Percentiles rank a stretch among this genome's conserved stretches.
phyloP scores from a whole-genome alignment of 2,888 invertebrate genomes.

The Lymantria dispar region DNA sequence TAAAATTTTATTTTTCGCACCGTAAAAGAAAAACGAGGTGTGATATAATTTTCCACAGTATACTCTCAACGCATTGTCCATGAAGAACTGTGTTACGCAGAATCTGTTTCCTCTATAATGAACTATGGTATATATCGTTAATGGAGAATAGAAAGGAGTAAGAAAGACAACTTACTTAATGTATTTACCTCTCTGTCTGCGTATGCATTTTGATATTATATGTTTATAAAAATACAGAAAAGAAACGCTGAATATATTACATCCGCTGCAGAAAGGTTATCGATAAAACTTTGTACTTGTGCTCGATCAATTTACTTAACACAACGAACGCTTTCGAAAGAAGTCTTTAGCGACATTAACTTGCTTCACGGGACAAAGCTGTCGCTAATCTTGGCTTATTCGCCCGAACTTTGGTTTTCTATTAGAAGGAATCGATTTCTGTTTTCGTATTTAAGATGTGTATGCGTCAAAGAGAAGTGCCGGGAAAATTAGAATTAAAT shows the following conservation, averaged over 20 bases:
- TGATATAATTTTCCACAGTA: no score
- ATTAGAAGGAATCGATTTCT: conserved; percentile 39
- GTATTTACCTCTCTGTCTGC: no score
- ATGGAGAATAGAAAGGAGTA: no score
- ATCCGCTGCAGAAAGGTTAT: background rate
- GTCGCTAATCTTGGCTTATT: conserved; percentile 45
- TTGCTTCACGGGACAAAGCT: conserved; percentile 43
- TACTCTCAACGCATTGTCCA: no score
- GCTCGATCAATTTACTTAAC: conserved; percentile 21
- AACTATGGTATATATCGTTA: no score
- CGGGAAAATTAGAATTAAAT: conserved; percentile 3
- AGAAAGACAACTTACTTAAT: no score
- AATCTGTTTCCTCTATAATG: no score
- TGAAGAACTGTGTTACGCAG: no score
- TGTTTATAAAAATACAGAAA: no score
- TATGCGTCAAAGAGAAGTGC: conserved; percentile 19
- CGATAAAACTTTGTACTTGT: conserved; percentile 21
- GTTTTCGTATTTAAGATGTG: conserved; percentile 24
- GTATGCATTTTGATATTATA: no score
- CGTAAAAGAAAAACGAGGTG: no score
- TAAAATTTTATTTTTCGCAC: no score
- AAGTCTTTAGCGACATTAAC: conserved; percentile 45
- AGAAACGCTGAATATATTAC: background rate
- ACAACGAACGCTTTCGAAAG: conserved; percentile 28
- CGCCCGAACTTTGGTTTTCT: conserved; percentile 43